phyloP scores from a whole-genome alignment of 2,113 vertebrate species.

The Montifringilla adamsi region DNA sequence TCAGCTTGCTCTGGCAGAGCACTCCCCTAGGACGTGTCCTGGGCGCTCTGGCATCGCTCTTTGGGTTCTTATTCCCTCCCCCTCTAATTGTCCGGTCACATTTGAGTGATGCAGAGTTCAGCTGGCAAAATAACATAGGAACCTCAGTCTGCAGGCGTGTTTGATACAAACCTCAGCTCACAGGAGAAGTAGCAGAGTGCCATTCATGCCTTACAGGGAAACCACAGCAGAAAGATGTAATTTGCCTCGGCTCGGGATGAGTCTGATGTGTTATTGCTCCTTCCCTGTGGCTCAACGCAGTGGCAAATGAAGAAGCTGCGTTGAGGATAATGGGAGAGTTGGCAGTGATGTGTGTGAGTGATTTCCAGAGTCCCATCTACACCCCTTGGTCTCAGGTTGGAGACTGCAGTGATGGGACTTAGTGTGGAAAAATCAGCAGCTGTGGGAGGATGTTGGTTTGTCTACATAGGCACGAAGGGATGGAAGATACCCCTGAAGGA shows the following conservation, averaged over 20 bases:
- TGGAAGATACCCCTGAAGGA: background rate
- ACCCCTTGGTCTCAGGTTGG: background rate
- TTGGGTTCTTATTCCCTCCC: constrained; percentile 37
- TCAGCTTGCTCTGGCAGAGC: constrained; percentile 57
- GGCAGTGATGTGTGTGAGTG: background rate
- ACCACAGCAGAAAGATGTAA: background rate
- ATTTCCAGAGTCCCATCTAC: background rate
- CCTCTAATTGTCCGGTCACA: constrained; percentile 24
- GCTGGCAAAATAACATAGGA: constrained; percentile 13
- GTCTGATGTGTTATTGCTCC: background rate
- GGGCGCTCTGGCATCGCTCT: constrained; percentile 15
- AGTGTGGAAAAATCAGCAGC: background rate
- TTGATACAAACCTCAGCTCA: background rate
- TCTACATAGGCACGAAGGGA: background rate
- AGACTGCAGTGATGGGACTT: background rate
- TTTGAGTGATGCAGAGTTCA: constrained; percentile 42
- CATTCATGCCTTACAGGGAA: constrained; percentile 6
- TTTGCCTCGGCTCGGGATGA: background rate
- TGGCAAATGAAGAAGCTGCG: background rate
- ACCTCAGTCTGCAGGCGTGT: background rate
- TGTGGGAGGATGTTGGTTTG: background rate
- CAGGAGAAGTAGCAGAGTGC: background rate
- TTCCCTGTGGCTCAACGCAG: background rate
- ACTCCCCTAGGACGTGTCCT: constrained; percentile 29
- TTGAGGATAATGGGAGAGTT: background rate